Base-by-base conservation (phyloP, 2,888 invertebrate species). In the Ferdinandea cuprea region DNA sequence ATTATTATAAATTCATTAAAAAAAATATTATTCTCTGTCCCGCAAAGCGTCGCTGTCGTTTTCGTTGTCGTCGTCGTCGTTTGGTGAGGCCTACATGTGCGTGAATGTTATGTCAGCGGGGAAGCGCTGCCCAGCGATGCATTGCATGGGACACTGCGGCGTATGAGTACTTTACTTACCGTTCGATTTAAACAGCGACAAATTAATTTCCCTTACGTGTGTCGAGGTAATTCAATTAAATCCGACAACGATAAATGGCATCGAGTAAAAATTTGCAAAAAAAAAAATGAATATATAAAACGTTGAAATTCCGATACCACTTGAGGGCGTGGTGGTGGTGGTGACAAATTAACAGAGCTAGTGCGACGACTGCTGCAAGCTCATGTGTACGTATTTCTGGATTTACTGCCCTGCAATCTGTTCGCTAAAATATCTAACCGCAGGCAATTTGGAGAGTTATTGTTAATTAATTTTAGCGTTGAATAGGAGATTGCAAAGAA, bases 191-290 rank as follows among this genome's bases (percentile, higher is more conserved):
- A 63, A 78, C 59, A 56, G 72, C 83, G 73, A 73, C 83, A 78
- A 78, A 83, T 78, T 78, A 73, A 83, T 83, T 78, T 78, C 66
- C 72, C 78, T 68, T 77, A 61, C 83, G 83, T 83, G 77, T 73
- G 73, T 35, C 66, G 61, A 66, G 72, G 78, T 83, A 83, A 83
- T 83, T 83, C 72, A 83, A 83, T 83, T 83, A 78, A 83, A 71
- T 66, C 46, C 69, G 52, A 81, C 76, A 76, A 58, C 48, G 25
- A 61, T 37, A 44, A n/a, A 48, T 80, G 61, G 42, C 46, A 65
- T 25, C 35, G 5, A 9, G 15, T 54, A 37, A 13, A 56, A 59
- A 28, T n/a, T n/a, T n/a, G 15, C 6, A 6, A 13, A 37, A 65
- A 37, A 50, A 40, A 42, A 30, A 44, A 58, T n/a, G n/a, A n/a